A percentile compares a stretch with the other conserved stretches of the same genome.
phyloP scores from a whole-genome alignment of 2,113 vertebrate genomes.

The Perca flavescens region DNA sequence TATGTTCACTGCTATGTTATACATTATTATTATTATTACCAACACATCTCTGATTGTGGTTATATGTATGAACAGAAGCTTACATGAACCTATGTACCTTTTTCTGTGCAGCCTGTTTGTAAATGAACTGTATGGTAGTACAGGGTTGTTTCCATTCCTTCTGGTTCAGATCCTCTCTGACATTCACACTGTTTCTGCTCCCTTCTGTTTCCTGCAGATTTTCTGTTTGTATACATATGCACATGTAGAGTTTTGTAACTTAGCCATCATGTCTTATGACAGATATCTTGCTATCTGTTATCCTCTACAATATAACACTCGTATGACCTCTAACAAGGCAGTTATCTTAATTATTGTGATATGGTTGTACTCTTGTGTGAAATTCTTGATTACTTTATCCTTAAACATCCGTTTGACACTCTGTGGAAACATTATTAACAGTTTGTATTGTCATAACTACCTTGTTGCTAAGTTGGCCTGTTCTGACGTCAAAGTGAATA shows the following conservation, averaged over 20 bases:
- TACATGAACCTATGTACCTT: conserved; percentile 38
- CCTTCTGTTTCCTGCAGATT: not conserved
- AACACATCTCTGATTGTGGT: not conserved
- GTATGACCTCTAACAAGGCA: conserved; percentile 1
- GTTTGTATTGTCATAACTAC: conserved; percentile 21
- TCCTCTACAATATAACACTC: conserved; percentile 35
- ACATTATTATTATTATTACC: not conserved
- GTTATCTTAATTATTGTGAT: not conserved
- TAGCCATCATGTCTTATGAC: conserved; percentile 55
- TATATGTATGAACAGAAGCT: conserved; percentile 23
- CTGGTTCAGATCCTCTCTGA: conserved; percentile 22
- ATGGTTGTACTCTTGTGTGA: conserved; percentile 52
- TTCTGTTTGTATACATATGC: not conserved
- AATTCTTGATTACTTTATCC: too few species aligned
- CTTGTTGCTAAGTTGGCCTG: conserved; percentile 37
- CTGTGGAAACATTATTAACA: too few species aligned
- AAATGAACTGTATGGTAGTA: conserved; percentile 23
- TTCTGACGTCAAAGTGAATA: conserved; percentile 25
- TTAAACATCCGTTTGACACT: too few species aligned
- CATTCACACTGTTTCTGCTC: conserved; percentile 1
- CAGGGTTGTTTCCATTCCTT: conserved; percentile 15
- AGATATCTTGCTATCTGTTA: conserved; percentile 47
- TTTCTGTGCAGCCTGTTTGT: conserved; percentile 29
- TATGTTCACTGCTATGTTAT: not conserved
- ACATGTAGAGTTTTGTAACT: not conserved